Evolutionary conservation across 2,888 invertebrate genomes (phyloP), one percentile per base, ranked within the genome.

Genomic region (Phaonia tiefii): DNA sequence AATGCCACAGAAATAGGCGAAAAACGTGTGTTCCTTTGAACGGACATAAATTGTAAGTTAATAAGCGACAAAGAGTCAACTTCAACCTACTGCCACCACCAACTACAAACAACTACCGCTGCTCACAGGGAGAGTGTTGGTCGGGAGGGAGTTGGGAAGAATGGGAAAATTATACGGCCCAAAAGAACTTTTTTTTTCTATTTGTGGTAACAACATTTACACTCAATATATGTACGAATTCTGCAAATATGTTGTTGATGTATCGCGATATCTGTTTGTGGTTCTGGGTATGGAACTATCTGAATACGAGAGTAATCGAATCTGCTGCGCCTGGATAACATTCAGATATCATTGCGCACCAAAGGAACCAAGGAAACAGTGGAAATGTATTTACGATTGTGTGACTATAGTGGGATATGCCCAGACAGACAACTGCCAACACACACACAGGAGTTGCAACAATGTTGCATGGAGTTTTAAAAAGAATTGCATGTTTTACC

Each of bases 391-490:
- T 13, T 56, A 44, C 10, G 56, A 63, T 37, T 63, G 58, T 44
- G n/a, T 5, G 56, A 37, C 13, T 11, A 63, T 13, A 22, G 25
- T 22, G 54, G 54, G 25, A 1, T 15, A 49, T 46, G 17, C 15
- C 17, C 42, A 22, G 17, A 20, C 63, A 15, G 60, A 22, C 54
- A 22, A 31, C n/a, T n/a, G 31, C 31, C 31, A n/a, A 20, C 63
- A 15, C 31, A 22, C 54, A 22, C 5, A 63, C 42, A 63, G 42
- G 39, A 42, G 76, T 69, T 76, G 80, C 80, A 70, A 80, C 80
- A 80, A 65, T 76, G 80, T 80, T 80, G 80, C 80, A 76, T n/a
- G n/a, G n/a, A n/a, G 56, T 39, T 63, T 17, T 39, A 69, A 49
- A 65, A 67, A 56, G 70, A 80, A 65, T 72, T 75, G 67, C 75